A percentile compares a stretch with the other conserved stretches of the same genome.
Conservation (phyloP, 1,140 invertebrate genomes). For the Laupala kohalensis region DNA sequence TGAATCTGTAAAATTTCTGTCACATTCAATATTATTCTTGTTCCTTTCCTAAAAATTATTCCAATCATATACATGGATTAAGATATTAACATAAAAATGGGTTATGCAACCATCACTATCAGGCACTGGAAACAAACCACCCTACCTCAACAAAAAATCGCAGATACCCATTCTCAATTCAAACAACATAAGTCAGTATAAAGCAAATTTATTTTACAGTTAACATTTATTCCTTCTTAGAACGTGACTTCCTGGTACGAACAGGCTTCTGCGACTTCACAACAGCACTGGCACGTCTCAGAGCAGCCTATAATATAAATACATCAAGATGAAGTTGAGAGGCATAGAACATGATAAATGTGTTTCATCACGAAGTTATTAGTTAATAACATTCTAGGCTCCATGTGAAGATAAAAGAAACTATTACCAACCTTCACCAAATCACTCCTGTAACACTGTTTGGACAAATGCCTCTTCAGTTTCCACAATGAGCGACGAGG, state of each 20-base stretch:
- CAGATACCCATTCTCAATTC: no score
- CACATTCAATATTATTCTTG: no score
- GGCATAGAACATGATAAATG: no score
- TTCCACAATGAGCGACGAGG: slow-evolving; percentile 70
- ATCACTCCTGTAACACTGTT: slow-evolving; percentile 76
- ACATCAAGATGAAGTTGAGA: slow-evolving; percentile 1
- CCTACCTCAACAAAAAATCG: no score
- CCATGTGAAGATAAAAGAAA: neutral
- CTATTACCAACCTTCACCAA: slow-evolving; percentile 57
- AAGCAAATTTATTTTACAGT: slow-evolving; percentile 32
- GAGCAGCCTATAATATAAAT: slow-evolving; percentile 49
- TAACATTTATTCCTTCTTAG: slow-evolving; percentile 39
- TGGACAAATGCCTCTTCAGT: slow-evolving; percentile 61
- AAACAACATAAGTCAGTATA: neutral
- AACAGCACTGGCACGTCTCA: slow-evolving; percentile 82
- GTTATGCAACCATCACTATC: no score
- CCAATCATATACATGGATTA: no score
- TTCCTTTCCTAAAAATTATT: no score
- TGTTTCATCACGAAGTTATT: no score
- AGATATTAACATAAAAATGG: no score
- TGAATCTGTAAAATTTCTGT: no score
- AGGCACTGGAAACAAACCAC: no score
- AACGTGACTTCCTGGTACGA: slow-evolving; percentile 57
- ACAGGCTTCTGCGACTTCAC: slow-evolving; percentile 75
- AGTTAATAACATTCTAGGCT: neutral